Evolutionary conservation across 2,113 vertebrate species (phyloP).

Genomic region (Dicerorhinus sumatrensis): DNA sequence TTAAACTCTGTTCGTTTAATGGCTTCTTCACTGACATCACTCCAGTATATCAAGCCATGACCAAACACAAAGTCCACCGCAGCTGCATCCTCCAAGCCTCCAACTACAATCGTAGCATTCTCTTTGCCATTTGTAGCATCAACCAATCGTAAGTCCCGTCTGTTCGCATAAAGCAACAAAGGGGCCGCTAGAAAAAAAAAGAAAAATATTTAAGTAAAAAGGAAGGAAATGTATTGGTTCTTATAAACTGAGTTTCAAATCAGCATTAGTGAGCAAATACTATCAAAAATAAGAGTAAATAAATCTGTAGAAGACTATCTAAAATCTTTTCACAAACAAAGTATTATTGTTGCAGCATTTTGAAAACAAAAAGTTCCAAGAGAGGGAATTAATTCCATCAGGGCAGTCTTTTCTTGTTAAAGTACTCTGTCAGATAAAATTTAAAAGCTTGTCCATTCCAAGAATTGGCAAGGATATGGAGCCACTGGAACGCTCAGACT

Average conservation of each 20-base stretch:
- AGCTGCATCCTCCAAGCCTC: conserved; percentile 96
- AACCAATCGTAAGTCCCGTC: conserved; percentile 95
- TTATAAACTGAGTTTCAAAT: conserved; percentile 54
- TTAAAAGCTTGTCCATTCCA: not conserved
- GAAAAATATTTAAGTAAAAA: conserved; percentile 18
- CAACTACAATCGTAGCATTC: conserved; percentile 95
- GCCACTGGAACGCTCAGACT: not conserved
- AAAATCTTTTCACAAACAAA: conserved; percentile 53
- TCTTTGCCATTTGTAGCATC: conserved; percentile 92
- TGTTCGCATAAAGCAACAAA: conserved; percentile 96
- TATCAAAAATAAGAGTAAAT: conserved; percentile 50
- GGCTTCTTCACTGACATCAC: conserved; percentile 98
- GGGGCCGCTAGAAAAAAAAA: conserved; percentile 90
- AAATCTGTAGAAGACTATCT: not conserved
- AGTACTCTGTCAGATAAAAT: conserved; percentile 47
- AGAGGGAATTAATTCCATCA: not conserved
- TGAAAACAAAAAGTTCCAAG: conserved; percentile 49
- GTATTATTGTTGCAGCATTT: conserved; percentile 38
- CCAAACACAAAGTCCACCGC: conserved; percentile 96
- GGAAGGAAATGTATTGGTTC: conserved; percentile 20
- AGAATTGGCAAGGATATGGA: not conserved
- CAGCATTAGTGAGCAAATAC: conserved; percentile 42
- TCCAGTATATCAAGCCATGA: conserved; percentile 96
- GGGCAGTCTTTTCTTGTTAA: not conserved
- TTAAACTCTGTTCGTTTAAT: conserved; percentile 96